Conservation (phyloP, 2,113 vertebrate genomes). For the Okapia johnstoni region DNA sequence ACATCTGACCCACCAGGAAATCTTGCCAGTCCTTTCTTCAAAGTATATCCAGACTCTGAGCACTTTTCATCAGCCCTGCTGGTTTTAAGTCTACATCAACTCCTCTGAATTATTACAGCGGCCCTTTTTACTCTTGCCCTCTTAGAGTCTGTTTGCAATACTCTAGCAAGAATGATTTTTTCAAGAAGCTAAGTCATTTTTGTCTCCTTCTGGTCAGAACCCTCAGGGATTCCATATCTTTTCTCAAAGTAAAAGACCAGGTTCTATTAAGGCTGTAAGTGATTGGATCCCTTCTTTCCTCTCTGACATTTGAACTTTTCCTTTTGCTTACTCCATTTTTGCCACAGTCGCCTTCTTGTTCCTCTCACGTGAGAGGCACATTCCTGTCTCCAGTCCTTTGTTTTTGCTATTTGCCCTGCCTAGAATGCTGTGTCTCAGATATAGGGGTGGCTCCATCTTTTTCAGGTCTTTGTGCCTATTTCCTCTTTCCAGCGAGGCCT, state of each 20-base stretch:
- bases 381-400: not conserved
- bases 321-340: not conserved
- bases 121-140: not conserved
- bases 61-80: not conserved
- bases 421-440: not conserved
- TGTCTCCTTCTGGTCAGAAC: not conserved
- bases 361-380: not conserved
- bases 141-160: not conserved
- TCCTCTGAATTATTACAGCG: not conserved
- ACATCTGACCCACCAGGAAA: not conserved
- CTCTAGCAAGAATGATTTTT: not conserved
- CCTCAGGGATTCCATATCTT: not conserved
- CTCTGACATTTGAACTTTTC: not conserved
- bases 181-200: slow-evolving; percentile 14
- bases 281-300: not conserved
- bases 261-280: not conserved
- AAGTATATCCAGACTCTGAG: not conserved
- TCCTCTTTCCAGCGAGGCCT: not conserved
- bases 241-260: not conserved
- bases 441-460: not conserved
- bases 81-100: not conserved
- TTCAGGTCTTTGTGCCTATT: not conserved
- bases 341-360: not conserved
- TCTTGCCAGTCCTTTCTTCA: not conserved
- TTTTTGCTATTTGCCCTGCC: not conserved